Percentiles rank a stretch among this genome's conserved stretches.
These are phyloP conservation scores for Orius insidiosus DNA, from an alignment of 1,140 invertebrate genomes.

Conservation along the genomic window DNA sequence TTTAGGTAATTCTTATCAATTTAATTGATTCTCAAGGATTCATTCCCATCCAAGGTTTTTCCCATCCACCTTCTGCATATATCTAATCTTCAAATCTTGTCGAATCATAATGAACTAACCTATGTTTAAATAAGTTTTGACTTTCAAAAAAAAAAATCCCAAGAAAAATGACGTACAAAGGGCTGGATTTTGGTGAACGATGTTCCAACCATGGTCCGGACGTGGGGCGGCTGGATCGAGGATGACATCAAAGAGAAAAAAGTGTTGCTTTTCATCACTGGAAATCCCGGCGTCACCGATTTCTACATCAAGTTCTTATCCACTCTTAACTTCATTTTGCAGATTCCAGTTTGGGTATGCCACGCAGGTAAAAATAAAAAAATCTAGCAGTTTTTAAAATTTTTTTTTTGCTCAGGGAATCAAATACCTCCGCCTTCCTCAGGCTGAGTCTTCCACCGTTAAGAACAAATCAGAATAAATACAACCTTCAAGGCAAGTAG, in stretches of 20 bases:
- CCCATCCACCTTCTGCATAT: too few species aligned
- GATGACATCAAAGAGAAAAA: slow-evolving; percentile 29
- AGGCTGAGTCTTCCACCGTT: slow-evolving; percentile 14
- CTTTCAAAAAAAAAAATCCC: too few species aligned
- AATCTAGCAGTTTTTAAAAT: background rate
- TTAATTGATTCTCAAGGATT: too few species aligned
- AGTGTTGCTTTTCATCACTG: slow-evolving; percentile 38
- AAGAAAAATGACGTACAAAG: background rate
- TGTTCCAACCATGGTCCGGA: slow-evolving; percentile 45
- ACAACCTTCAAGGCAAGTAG: slow-evolving; percentile 51
- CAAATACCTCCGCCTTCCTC: slow-evolving; percentile 34
- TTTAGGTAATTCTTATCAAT: too few species aligned
- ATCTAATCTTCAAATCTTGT: too few species aligned
- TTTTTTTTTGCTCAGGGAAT: slow-evolving; percentile 40
- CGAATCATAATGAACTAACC: too few species aligned
- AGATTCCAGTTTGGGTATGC: slow-evolving; percentile 54
- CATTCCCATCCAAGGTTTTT: too few species aligned
- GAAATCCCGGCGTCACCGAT: slow-evolving; percentile 48
- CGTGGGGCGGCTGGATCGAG: slow-evolving; percentile 47
- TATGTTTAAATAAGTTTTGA: too few species aligned
- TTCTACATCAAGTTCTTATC: slow-evolving; percentile 52
- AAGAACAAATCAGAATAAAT: slow-evolving; percentile 32
- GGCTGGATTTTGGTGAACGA: slow-evolving; percentile 33
- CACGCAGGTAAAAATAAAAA: slow-evolving; percentile 33
- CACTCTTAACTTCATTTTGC: slow-evolving; percentile 33